Evolutionary conservation across 2,888 invertebrate genomes (phyloP), one percentile per base, ranked within the genome.

Genomic region (Apantesis nais): DNA sequence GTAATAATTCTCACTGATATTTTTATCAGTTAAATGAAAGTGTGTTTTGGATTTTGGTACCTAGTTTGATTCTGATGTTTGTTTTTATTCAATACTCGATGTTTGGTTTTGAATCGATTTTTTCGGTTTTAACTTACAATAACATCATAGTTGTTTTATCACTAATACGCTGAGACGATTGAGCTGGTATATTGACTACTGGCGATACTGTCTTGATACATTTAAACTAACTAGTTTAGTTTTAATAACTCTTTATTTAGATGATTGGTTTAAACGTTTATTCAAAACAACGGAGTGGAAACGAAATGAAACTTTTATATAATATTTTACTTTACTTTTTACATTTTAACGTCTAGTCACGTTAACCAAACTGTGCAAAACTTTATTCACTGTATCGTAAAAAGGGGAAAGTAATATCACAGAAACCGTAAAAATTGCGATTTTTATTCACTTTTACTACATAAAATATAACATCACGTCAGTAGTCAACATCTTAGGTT

Each of bases 341-440:
- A 37, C 34, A 34, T 62, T 62, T 19, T 62, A 25, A 62, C 9
- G n/a, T 62, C n/a, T 62, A n/a, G 34, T 62, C 61, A 37, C 61
- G 61, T 22, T 37, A 12, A 62, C 37, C 19, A 62, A 62, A 62
- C 37, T 62, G 61, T 62, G 37, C 31, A 62, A 62, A 62, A 62
- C 11, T 62, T 62, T 31, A 62, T 62, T 31, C 31, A 37, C 31
- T 22, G 61, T 58, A 25, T 58, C 25, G 58, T 58, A 16, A 58
- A n/a, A 25, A 58, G 58, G 58, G 58, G 58, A 58, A 62, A 34
- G 37, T 34, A 62, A 62, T 34, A 62, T 37, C 5, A 37, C 37
- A 62, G 37, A 62, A 62, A 34, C 61, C 61, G 61, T 62, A 62
- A 37, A 62, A 62, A 62, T 37, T 22, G 22, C 37, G 22, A 34